These are phyloP conservation scores for Penaeus monodon DNA, from an alignment of 2,888 invertebrate genomes.

Conservation along the genomic window DNA sequence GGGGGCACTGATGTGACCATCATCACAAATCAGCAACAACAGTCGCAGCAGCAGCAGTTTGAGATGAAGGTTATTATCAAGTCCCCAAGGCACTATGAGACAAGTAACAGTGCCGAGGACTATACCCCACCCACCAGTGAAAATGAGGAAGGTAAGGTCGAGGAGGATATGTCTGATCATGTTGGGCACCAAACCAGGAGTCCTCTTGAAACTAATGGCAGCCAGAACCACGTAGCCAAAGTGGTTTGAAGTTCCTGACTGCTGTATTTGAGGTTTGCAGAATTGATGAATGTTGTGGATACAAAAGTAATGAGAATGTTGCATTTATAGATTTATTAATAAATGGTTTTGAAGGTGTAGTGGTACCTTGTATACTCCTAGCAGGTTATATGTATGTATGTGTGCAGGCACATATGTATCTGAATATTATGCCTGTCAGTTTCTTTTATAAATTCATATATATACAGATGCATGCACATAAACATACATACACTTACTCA, in stretches of 20 bases:
- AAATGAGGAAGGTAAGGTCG: conserved; percentile 37
- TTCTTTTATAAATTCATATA: too few species aligned
- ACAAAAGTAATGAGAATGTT: background rate
- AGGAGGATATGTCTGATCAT: background rate
- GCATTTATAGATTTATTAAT: conserved; percentile 18
- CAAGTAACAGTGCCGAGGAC: conserved; percentile 31
- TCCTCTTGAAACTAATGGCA: conserved; percentile 50
- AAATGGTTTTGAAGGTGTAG: too few species aligned
- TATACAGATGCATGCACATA: too few species aligned
- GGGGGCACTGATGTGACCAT: conserved; percentile 37
- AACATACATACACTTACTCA: too few species aligned
- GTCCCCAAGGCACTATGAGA: conserved; percentile 50
- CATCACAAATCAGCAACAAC: conserved; percentile 33
- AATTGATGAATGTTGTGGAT: background rate
- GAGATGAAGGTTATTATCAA: conserved; percentile 54
- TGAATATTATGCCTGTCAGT: too few species aligned
- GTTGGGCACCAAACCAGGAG: conserved; percentile 30
- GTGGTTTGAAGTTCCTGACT: background rate
- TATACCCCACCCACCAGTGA: conserved; percentile 13
- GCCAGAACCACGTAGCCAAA: conserved; percentile 51
- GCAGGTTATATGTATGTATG: too few species aligned
- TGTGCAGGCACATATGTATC: too few species aligned
- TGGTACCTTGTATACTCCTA: too few species aligned
- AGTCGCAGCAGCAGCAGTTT: conserved; percentile 16
- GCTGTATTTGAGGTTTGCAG: too few species aligned